Percentiles rank a stretch among this genome's conserved stretches.
phyloP scores from a whole-genome alignment of 2,797 vertebrate species.

The Gouania willdenowi region DNA sequence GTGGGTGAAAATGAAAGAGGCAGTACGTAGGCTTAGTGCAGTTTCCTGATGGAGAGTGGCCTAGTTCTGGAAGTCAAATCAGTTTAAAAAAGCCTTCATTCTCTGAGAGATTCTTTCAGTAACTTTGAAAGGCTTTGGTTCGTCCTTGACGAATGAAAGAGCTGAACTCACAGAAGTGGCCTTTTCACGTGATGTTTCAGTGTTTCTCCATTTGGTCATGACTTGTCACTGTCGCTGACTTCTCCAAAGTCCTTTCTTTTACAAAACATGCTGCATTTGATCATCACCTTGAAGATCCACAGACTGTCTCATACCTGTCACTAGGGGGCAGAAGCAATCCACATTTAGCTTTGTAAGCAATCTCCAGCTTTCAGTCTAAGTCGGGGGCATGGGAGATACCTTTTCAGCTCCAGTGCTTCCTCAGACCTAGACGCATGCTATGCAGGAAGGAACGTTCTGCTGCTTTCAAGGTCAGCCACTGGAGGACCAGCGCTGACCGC shows the following conservation, averaged over 20 bases:
- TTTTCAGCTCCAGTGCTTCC: slow-evolving; percentile 41
- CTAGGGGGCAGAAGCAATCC: slow-evolving; percentile 62
- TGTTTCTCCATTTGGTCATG: not conserved
- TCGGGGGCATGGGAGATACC: slow-evolving; percentile 28
- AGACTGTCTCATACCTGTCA: slow-evolving; percentile 14
- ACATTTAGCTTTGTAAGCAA: slow-evolving; percentile 8
- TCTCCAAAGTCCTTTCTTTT: slow-evolving; percentile 6
- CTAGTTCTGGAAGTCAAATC: slow-evolving; percentile 65
- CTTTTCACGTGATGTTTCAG: slow-evolving; percentile 5
- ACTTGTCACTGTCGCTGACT: slow-evolving; percentile 2
- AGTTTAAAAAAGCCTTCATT: slow-evolving; percentile 38
- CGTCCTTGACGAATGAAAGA: slow-evolving; percentile 19
- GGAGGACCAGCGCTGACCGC: slow-evolving; percentile 39
- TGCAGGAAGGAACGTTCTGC: slow-evolving; percentile 33
- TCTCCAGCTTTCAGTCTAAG: slow-evolving; percentile 25
- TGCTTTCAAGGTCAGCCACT: slow-evolving; percentile 54
- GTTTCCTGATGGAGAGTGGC: slow-evolving; percentile 64
- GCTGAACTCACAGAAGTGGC: slow-evolving; percentile 9
- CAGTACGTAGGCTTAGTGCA: slow-evolving; percentile 53
- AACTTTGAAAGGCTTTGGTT: slow-evolving; percentile 43
- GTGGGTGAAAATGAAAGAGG: slow-evolving; percentile 62
- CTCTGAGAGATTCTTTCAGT: slow-evolving; percentile 22
- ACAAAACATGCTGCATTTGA: not conserved
- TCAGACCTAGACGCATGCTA: slow-evolving; percentile 35
- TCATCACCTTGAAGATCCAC: slow-evolving; percentile 8